These are phyloP conservation scores for Cyaniris semiargus DNA, from an alignment of 2,888 invertebrate species.

Conservation along the genomic window DNA sequence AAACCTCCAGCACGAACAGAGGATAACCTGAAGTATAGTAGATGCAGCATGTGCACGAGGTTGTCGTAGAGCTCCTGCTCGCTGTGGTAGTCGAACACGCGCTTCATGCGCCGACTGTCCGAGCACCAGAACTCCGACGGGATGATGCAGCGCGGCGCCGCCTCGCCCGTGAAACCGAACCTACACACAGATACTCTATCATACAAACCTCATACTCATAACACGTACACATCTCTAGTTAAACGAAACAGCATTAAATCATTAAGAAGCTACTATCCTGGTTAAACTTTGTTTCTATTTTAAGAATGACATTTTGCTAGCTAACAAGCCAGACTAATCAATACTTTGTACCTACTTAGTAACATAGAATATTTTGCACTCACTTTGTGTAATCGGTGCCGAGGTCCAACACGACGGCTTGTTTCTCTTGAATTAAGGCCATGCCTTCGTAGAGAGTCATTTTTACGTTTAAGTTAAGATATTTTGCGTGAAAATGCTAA, in stretches of 20 bases:
- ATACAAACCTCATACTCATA: no score
- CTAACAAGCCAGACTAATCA: no score
- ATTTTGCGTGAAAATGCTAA: not conserved
- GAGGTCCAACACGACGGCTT: constrained; percentile 93
- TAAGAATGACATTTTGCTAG: no score
- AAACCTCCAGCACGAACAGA: not conserved
- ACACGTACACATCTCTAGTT: no score
- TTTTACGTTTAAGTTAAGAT: not conserved
- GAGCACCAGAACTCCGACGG: constrained; percentile 87
- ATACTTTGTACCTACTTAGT: not conserved
- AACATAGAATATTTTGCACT: constrained; percentile 49
- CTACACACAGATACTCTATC: constrained; percentile 66
- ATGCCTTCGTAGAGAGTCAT: constrained; percentile 92
- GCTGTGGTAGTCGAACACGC: constrained; percentile 83
- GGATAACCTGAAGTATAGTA: constrained; percentile 90
- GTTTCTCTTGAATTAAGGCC: constrained; percentile 90
- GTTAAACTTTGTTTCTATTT: no score
- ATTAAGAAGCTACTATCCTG: no score
- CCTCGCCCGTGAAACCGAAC: constrained; percentile 95
- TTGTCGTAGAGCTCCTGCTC: constrained; percentile 89
- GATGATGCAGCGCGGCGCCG: constrained; percentile 92
- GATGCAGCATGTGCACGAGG: constrained; percentile 92
- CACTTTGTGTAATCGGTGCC: constrained; percentile 96
- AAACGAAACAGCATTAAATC: no score
- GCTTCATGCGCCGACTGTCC: constrained; percentile 79